Evolutionary conservation across 2,888 invertebrate genomes (phyloP), one percentile per base, ranked within the genome.

Genomic region (Cylindroiulus punctatus): DNA sequence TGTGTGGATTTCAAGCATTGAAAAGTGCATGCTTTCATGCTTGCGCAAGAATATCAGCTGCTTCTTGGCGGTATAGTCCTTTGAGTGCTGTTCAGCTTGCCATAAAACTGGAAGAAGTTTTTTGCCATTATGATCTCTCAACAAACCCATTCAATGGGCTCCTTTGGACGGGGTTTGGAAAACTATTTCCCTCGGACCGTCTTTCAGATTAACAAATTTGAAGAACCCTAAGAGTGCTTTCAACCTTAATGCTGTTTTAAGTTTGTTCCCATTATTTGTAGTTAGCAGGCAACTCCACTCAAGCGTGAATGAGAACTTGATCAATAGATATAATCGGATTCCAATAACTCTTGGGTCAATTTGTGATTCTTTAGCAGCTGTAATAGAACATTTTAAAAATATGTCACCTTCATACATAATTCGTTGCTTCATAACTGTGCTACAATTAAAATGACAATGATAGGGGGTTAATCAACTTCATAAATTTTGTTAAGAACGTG

Each of bases 21-120:
- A 52, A 52, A 52, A 52, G 52, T 52, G 52, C n/a, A n/a, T n/a
- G n/a, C 52, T 52, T 52, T 52, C 52, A 52, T 52, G 52, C 52
- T n/a, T n/a, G 19, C 52, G n/a, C n/a, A n/a, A 19, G 52, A n/a
- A 52, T 52, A 8, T n/a, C 52, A n/a, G n/a, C 47, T 47, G 52
- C 52, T 52, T 2, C n/a, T 4, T 52, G 8, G 52, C 14, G 3
- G 52, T n/a, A n/a, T 52, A 52, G 52, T 52, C 52, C 52, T 52
- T 52, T 52, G 52, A 52, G 52, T 52, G 36, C 36, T 81, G 81
- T 36, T 81, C 30, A 81, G 30, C 32, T 81, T 81, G 81, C 30
- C 81, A 36, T 81, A 36, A 81, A 81, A 81, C 19, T 30, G 19
- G 30, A 81, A 36, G 30, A n/a, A 3, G 26, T 81, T 36, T 81